Conservation (phyloP, 2,797 vertebrate genomes). For the Syngnathus acus region DNA sequence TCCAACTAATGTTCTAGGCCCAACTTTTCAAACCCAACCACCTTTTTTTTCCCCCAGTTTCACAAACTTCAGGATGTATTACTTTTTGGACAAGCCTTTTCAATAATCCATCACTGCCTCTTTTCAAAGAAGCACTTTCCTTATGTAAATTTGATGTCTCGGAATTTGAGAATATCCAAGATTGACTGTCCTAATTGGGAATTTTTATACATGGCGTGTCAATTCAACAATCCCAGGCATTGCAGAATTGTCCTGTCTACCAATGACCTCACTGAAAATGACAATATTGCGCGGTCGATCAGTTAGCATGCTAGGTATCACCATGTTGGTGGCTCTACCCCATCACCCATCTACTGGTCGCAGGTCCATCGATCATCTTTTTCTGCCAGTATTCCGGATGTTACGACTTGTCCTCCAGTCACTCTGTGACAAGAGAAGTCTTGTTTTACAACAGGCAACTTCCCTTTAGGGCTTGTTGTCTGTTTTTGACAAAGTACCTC, state of each 20-base stretch:
- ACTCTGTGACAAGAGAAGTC: background rate
- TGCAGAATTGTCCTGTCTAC: too few relatives aligned
- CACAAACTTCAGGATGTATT: background rate
- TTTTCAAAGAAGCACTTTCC: background rate
- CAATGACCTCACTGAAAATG: background rate
- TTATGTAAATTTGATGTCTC: background rate
- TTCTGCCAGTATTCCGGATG: background rate
- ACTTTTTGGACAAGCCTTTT: background rate
- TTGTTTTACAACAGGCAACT: background rate
- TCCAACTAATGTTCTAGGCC: background rate
- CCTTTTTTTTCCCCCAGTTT: background rate
- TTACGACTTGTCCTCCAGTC: background rate
- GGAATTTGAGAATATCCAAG: background rate
- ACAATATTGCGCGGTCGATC: background rate
- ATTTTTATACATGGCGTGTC: background rate
- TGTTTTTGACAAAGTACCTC: background rate
- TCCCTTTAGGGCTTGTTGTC: background rate
- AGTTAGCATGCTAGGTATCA: background rate
- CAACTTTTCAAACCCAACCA: background rate
- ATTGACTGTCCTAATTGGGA: background rate
- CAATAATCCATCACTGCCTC: background rate
- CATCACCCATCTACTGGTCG: background rate
- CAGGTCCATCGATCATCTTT: background rate
- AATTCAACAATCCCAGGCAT: background rate
- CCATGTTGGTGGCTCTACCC: background rate